Percentiles rank a stretch among this genome's conserved stretches.
phyloP scores from a whole-genome alignment of 2,888 invertebrate species.

The Heliothis peltigera region DNA sequence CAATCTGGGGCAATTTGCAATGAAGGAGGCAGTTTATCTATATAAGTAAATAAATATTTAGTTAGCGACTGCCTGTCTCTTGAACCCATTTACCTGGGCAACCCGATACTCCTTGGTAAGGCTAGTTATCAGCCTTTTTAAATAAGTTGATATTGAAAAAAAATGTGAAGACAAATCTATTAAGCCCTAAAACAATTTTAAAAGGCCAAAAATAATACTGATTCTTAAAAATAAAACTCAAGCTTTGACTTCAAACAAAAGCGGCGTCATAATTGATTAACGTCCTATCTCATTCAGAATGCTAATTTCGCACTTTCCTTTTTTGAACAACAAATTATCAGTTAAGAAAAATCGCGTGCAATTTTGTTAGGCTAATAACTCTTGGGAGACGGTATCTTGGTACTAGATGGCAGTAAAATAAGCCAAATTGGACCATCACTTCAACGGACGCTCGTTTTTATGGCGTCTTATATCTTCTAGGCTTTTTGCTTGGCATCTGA shows the following conservation, averaged over 20 bases:
- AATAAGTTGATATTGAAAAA: too few species aligned
- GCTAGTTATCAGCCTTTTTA: too few species aligned
- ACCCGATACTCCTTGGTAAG: too few species aligned
- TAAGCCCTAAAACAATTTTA: neutral
- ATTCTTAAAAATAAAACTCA: neutral
- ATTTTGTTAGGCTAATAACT: constrained; percentile 84
- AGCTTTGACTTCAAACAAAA: constrained; percentile 1
- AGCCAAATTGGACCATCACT: constrained; percentile 84
- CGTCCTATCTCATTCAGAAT: constrained; percentile 39
- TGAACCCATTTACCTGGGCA: too few species aligned
- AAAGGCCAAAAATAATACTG: neutral
- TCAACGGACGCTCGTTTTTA: constrained; percentile 75
- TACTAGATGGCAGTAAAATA: constrained; percentile 84
- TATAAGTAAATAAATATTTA: too few species aligned
- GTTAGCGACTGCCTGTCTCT: too few species aligned
- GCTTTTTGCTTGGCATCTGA: constrained; percentile 69
- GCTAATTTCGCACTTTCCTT: constrained; percentile 57
- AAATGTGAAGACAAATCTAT: too few species aligned
- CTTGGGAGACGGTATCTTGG: constrained; percentile 74
- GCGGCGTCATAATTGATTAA: constrained; percentile 50
- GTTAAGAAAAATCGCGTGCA: constrained; percentile 77
- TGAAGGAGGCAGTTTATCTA: too few species aligned
- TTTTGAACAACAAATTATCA: constrained; percentile 69
- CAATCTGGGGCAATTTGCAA: too few species aligned
- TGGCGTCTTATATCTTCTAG: constrained; percentile 76